A percentile compares a stretch with the other conserved stretches of the same genome.
Evolutionary conservation across 2,797 vertebrate species (phyloP).

Genomic region (Tachyglossus aculeatus): DNA sequence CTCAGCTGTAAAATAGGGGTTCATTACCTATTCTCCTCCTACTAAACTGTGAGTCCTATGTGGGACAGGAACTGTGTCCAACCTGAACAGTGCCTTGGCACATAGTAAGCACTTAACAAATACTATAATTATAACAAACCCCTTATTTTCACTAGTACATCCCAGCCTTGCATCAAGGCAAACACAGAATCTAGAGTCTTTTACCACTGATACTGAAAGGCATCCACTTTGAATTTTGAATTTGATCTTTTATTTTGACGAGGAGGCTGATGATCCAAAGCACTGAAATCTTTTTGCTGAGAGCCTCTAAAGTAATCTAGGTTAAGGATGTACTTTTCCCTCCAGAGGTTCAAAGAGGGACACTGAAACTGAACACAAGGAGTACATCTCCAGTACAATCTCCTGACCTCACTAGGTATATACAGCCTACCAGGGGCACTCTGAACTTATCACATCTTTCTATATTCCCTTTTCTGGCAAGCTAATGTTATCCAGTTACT

Average conservation of each 20-base stretch:
- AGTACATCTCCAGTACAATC: background rate
- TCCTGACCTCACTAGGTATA: constrained; percentile 1
- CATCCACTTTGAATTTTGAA: fast-evolving
- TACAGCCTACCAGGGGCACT: background rate
- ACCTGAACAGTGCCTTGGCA: too few species aligned
- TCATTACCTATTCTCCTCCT: too few species aligned
- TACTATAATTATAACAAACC: too few species aligned
- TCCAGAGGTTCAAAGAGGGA: background rate
- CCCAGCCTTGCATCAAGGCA: too few species aligned
- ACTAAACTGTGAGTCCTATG: too few species aligned
- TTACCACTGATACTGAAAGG: background rate
- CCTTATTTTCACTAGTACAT: too few species aligned
- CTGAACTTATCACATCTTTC: background rate
- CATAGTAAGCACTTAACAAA: too few species aligned
- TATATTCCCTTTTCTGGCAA: background rate
- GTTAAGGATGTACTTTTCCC: background rate
- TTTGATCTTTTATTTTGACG: background rate
- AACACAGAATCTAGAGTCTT: too few species aligned
- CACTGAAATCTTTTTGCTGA: background rate
- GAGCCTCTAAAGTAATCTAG: background rate
- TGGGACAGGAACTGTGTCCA: too few species aligned
- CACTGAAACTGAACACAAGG: background rate
- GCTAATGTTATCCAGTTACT: background rate
- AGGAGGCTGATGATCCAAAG: background rate
- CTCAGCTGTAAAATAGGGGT: too few species aligned